phyloP scores from a whole-genome alignment of 2,888 invertebrate species.

The Drosophila fulvimacula region DNA sequence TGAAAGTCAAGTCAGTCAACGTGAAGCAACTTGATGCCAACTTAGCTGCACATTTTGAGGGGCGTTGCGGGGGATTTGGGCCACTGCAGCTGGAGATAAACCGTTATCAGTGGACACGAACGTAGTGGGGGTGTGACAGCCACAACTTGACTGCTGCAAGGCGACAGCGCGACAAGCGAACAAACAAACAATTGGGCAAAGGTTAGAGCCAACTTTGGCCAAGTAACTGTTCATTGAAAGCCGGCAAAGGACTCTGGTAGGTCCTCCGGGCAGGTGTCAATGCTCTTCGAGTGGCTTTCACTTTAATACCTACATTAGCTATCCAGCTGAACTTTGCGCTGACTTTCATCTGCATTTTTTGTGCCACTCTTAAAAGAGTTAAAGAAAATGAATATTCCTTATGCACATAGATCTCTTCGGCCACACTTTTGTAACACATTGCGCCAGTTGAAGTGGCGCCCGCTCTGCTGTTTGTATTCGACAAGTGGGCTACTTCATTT shows the following conservation, averaged over 20 bases:
- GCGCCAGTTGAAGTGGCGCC: not conserved
- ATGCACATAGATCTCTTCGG: not conserved
- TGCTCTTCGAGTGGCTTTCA: conserved; percentile 21
- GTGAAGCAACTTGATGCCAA: conserved; percentile 65
- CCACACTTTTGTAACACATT: not conserved
- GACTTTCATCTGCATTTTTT: not conserved
- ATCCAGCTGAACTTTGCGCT: not conserved
- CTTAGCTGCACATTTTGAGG: conserved; percentile 32
- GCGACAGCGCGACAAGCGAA: conserved; percentile 37
- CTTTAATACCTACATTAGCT: conserved; percentile 8
- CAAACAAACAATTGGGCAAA: conserved; percentile 22
- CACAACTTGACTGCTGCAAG: conserved; percentile 51
- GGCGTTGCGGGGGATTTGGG: conserved; percentile 7
- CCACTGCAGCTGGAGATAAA: conserved; percentile 53
- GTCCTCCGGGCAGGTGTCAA: conserved; percentile 38
- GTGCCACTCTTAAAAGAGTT: not conserved
- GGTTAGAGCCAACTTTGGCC: conserved; percentile 7
- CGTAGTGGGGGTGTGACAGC: conserved; percentile 1
- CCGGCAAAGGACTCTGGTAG: conserved; percentile 24
- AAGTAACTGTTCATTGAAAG: conserved; percentile 27
- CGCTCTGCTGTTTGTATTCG: conserved; percentile 20
- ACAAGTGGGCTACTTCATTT: conserved; percentile 69
- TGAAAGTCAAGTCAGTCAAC: conserved; percentile 59
- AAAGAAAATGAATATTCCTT: not conserved
- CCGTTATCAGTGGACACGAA: conserved; percentile 35